Evolutionary conservation across 2,797 vertebrate species (phyloP).

Genomic region (Peromyscus attwateri): DNA sequence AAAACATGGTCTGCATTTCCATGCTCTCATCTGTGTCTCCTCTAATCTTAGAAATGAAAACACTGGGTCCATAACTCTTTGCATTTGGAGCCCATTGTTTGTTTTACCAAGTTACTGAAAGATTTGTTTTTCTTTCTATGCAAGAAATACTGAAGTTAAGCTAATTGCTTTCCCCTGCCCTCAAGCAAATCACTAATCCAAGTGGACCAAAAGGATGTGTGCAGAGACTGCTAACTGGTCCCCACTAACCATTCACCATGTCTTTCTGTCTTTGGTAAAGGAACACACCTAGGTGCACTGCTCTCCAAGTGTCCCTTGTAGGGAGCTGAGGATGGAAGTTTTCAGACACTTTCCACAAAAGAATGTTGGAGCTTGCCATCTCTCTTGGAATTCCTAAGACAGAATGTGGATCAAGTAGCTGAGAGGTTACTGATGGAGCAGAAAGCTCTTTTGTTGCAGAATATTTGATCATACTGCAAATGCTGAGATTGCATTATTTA

Average conservation of each 20-base stretch:
- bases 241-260: neutral
- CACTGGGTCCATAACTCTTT: neutral
- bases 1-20: conserved; percentile 33
- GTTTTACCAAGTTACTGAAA: conserved; percentile 7
- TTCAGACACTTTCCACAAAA: neutral
- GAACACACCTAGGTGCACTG: neutral
- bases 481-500: neutral
- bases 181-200: neutral
- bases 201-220: neutral
- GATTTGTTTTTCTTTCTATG: neutral
- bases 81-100: neutral
- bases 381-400: neutral
- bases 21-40: neutral
- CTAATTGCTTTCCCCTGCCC: neutral
- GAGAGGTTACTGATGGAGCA: neutral
- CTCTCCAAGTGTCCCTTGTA: neutral
- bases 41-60: conserved; percentile 18
- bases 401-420: neutral
- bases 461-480: neutral
- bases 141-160: neutral
- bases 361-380: neutral
- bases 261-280: neutral
- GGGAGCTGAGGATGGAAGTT: neutral
- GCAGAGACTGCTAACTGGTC: neutral
- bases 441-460: neutral